Evolutionary conservation across 2,888 invertebrate species (phyloP), one percentile per base, ranked within the genome.

Genomic region (Mimumesa dahlbomi): DNA sequence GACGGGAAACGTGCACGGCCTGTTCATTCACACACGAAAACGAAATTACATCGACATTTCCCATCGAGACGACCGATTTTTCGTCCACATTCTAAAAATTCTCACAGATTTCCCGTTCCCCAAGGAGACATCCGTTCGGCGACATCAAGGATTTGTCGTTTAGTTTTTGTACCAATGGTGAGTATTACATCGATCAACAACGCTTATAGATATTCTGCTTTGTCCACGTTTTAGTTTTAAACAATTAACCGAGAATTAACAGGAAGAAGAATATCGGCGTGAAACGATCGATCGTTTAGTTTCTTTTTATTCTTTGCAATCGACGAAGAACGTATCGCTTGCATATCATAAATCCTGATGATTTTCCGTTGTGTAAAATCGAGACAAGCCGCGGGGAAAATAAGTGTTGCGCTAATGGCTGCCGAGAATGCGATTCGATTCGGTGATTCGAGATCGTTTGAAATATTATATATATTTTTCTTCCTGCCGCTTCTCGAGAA

Each of bases 171-270:
- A 56, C 59, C 66, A 46, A 45, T 50, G 40, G 45, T 45, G 66
- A 59, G 50, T 61, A 61, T 66, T 56, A 67, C 59, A 56, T 70
- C 59, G 29, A 66, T 70, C 42, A 67, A 70, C 56, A 70, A 61
- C 50, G 25, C 42, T 52, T 57, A 54, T 45, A 61, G 21, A 54
- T 40, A 61, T 25, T 52, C 34, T 49, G 36, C 13, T 59, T 56
- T 25, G 22, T 46, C 25, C 29, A 7, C 21, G 0, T 25, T 16
- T 13, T 22, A 0, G 4, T 18, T 14, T 50, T 62, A 43, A 62
- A 53, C 46, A 22, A 52, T 58, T 65, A 31, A 14, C 36, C 46
- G 22, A 13, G 49, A 6, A 21, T 16, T 9, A 49, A 36, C 57
- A 64, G 9, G 42, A 38, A 64, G 49, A 50, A 49, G 18, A 46